Percentiles rank a stretch among this genome's conserved stretches.
Conservation (phyloP, 2,888 invertebrate species). For the Caenorhabditis becei region DNA sequence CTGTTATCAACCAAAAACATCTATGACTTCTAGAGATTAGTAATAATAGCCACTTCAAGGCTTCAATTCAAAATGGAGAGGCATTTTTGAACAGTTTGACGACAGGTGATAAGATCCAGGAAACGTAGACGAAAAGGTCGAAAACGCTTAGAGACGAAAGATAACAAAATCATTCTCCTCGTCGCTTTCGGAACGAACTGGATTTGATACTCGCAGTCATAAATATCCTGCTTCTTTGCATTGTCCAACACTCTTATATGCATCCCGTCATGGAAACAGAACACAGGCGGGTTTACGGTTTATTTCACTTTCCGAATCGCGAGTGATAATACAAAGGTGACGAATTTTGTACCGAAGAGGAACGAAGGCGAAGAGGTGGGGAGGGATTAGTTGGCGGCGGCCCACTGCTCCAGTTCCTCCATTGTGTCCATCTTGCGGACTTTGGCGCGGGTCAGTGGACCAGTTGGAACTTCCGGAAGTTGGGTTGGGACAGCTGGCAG, state of each 20-base stretch:
- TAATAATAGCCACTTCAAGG: too few species aligned
- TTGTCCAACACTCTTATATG: background rate
- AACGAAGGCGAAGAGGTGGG: background rate
- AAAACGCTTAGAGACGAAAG: constrained; percentile 31
- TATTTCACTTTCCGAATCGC: background rate
- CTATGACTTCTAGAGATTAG: too few species aligned
- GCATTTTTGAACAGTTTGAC: too few species aligned
- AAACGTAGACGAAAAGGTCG: constrained; percentile 31
- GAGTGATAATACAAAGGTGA: constrained; percentile 11
- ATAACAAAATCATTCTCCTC: constrained; percentile 33
- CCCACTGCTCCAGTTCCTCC: constrained; percentile 73
- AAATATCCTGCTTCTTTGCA: constrained; percentile 20
- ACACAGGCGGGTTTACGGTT: background rate
- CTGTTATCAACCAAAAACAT: too few species aligned
- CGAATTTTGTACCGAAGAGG: background rate
- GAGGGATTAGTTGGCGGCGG: constrained; percentile 67
- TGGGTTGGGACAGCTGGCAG: constrained; percentile 38
- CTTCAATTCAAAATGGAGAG: too few species aligned
- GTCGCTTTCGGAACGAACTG: constrained; percentile 39
- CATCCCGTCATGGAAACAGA: constrained; percentile 5
- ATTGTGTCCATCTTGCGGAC: constrained; percentile 66
- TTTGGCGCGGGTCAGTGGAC: constrained; percentile 58
- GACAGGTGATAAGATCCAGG: too few species aligned
- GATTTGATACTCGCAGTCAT: constrained; percentile 31
- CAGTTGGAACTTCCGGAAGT: constrained; percentile 60